Percentiles rank a stretch among this genome's conserved stretches.
phyloP scores from a whole-genome alignment of 2,888 invertebrate genomes.

The Scaptomyza flava region DNA sequence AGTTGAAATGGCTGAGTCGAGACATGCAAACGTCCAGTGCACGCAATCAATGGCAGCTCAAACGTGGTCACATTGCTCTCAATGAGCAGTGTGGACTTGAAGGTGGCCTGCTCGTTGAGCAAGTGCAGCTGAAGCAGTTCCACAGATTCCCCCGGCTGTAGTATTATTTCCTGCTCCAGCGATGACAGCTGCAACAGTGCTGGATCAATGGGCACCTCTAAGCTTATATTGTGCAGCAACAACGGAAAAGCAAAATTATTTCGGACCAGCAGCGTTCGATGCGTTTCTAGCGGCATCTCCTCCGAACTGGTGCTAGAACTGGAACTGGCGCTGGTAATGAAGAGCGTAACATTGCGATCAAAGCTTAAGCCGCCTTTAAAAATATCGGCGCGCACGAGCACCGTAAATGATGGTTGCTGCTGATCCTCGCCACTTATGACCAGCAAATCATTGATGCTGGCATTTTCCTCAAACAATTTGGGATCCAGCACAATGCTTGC shows the following conservation, averaged over 20 bases:
- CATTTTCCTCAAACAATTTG: constrained; percentile 65
- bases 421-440: constrained; percentile 51
- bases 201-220: constrained; percentile 84
- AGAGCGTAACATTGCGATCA: constrained; percentile 78
- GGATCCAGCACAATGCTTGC: constrained; percentile 80
- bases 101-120: constrained; percentile 73
- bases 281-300: constrained; percentile 68
- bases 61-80: constrained; percentile 85
- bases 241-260: constrained; percentile 91
- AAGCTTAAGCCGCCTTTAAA: constrained; percentile 80
- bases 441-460: constrained; percentile 73
- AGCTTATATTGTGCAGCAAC: constrained; percentile 89
- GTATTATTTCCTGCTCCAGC: constrained; percentile 43
- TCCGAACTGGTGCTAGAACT: constrained; percentile 33
- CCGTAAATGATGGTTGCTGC: constrained; percentile 62
- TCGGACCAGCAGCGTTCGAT: constrained; percentile 87
- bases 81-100: constrained; percentile 81
- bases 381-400: constrained; percentile 82
- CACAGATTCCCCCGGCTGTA: constrained; percentile 76
- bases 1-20: constrained; percentile 72
- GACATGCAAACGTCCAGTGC: constrained; percentile 84
- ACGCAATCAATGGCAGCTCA: constrained; percentile 85
- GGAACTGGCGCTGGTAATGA: constrained; percentile 67
- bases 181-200: constrained; percentile 53
- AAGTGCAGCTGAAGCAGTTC: constrained; percentile 76